phyloP scores from a whole-genome alignment of 92 coral and sea anemone genomes.

The Nematostella vectensis region DNA sequence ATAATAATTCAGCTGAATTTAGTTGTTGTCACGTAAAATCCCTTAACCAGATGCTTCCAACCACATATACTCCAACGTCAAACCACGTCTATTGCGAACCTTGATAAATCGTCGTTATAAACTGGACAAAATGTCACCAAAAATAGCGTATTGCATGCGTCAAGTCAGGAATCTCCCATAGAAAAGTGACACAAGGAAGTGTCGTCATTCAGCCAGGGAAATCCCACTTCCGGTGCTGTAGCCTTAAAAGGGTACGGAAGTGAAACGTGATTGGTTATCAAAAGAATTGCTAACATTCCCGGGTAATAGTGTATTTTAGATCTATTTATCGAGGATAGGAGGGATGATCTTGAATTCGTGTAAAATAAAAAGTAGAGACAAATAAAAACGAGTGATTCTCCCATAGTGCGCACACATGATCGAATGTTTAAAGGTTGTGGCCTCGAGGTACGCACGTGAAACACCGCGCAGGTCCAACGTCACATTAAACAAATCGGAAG shows the following conservation, averaged over 20 bases:
- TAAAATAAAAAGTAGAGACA: too few species aligned
- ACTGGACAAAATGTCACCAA: slow-evolving; percentile 5
- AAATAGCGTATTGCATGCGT: slow-evolving; percentile 29
- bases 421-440: too few species aligned
- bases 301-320: too few species aligned
- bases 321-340: too few species aligned
- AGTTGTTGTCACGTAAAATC: neutral
- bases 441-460: too few species aligned
- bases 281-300: neutral
- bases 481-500: too few species aligned
- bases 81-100: slow-evolving; percentile 7
- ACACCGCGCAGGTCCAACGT: too few species aligned
- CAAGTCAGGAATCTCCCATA: slow-evolving; percentile 14
- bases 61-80: slow-evolving; percentile 1
- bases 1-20: neutral
- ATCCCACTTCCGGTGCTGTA: slow-evolving; percentile 29
- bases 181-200: slow-evolving; percentile 7
- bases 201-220: slow-evolving; percentile 29
- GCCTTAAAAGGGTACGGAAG: slow-evolving; percentile 13
- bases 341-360: too few species aligned
- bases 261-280: slow-evolving; percentile 15
- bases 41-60: neutral
- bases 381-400: too few species aligned
- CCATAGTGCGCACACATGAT: too few species aligned
- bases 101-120: slow-evolving; percentile 6